Percentiles rank a stretch among this genome's conserved stretches.
These are phyloP conservation scores for Acarapis woodi DNA, from an alignment of 1,140 invertebrate species.

Conservation along the genomic window DNA sequence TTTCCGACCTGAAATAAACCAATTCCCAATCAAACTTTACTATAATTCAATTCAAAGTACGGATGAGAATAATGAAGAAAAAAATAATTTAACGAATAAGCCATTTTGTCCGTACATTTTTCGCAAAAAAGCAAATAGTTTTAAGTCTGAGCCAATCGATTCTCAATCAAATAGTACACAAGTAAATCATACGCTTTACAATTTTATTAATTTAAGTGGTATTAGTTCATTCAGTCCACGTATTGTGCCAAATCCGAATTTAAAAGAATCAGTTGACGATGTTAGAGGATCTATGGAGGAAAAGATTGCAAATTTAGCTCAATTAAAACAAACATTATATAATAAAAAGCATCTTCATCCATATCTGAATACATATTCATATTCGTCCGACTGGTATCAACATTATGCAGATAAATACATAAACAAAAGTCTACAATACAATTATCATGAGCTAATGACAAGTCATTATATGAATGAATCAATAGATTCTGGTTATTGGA, in stretches of 20 bases:
- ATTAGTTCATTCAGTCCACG: too few relatives aligned
- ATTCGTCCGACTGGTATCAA: conserved; percentile 9
- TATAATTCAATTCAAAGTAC: not conserved
- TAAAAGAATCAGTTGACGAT: too few relatives aligned
- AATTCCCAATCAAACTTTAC: not conserved
- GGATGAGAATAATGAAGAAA: not conserved
- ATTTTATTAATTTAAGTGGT: too few relatives aligned
- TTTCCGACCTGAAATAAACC: not conserved
- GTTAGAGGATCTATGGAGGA: too few relatives aligned
- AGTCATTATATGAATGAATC: conserved; percentile 4
- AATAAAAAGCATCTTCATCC: conserved; percentile 1
- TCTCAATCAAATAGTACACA: not conserved
- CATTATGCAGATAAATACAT: not conserved
- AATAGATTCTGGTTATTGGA: conserved; percentile 74
- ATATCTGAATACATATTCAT: conserved; percentile 1
- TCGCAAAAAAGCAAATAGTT: conserved; percentile 4
- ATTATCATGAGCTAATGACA: not conserved
- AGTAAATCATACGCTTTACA: too few relatives aligned
- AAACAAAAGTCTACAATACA: conserved; percentile 4
- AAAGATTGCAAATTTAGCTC: too few relatives aligned
- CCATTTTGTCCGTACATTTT: conserved; percentile 8
- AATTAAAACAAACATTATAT: not conserved
- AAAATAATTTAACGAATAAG: not conserved
- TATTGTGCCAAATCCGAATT: too few relatives aligned
- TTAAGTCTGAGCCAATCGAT: not conserved